Evolutionary conservation across 2,888 invertebrate species (phyloP).

Genomic region (Pseudococcus longispinus): DNA sequence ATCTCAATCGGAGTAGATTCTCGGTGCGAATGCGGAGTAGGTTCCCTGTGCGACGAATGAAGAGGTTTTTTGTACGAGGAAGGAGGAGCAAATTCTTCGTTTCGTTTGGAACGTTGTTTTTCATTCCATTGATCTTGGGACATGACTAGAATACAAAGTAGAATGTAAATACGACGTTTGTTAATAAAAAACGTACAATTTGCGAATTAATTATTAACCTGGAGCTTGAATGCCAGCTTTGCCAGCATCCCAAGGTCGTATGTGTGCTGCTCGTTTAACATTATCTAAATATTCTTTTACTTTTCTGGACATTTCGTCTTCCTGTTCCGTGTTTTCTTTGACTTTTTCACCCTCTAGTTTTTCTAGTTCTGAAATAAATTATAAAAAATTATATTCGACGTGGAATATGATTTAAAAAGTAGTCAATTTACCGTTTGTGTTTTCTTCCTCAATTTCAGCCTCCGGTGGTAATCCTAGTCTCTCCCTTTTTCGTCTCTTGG

Average conservation of each 20-base stretch:
- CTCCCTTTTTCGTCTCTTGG: constrained; percentile 75
- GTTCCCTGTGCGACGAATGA: constrained; percentile 49
- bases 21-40: constrained; percentile 35
- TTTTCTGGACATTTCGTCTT: constrained; percentile 53
- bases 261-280: constrained; percentile 63
- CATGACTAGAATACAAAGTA: constrained; percentile 65
- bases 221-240: constrained; percentile 68
- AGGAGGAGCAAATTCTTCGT: constrained; percentile 58
- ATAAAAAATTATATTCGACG: neutral
- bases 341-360: neutral
- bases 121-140: constrained; percentile 80
- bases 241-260: constrained; percentile 77
- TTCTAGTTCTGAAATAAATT: neutral
- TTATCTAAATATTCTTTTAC: constrained; percentile 60
- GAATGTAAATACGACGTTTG: neutral
- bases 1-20: neutral
- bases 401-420: neutral
- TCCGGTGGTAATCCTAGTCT: constrained; percentile 76
- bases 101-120: constrained; percentile 72
- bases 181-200: neutral
- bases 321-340: constrained; percentile 33
- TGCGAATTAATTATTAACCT: constrained; percentile 35
- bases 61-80: constrained; percentile 51
- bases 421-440: neutral
- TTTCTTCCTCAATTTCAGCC: constrained; percentile 59